Conservation (phyloP, 1,140 invertebrate species). For the Cyclina sinensis region DNA sequence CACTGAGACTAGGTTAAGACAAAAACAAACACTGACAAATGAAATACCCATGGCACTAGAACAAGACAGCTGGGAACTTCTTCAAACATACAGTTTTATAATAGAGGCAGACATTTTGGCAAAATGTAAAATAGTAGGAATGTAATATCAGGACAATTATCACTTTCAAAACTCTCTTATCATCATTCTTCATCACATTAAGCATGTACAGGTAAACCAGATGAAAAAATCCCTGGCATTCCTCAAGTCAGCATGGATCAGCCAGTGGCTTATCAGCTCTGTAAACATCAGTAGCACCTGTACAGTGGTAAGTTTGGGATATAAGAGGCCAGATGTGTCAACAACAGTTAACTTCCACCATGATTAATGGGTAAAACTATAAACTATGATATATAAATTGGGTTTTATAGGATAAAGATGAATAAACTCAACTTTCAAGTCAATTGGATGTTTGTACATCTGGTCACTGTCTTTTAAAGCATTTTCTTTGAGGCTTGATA, state of each 20-base stretch:
- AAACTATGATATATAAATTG: background rate
- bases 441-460: background rate
- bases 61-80: too few species aligned
- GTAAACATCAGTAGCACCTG: background rate
- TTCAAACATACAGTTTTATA: too few species aligned
- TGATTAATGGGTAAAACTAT: background rate
- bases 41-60: too few species aligned
- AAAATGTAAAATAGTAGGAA: too few species aligned
- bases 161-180: too few species aligned
- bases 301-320: background rate
- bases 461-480: background rate
- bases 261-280: slow-evolving; percentile 3
- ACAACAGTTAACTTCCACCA: background rate
- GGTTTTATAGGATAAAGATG: background rate
- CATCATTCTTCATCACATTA: too few species aligned
- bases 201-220: too few species aligned
- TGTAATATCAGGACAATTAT: too few species aligned
- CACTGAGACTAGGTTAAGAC: too few species aligned
- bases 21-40: too few species aligned
- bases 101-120: too few species aligned
- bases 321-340: background rate
- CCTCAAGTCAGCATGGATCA: background rate
- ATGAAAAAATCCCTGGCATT: background rate
- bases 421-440: background rate
- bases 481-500: too few species aligned